Base-by-base conservation (phyloP, 2,888 invertebrate genomes). In the Platycheirus albimanus region DNA sequence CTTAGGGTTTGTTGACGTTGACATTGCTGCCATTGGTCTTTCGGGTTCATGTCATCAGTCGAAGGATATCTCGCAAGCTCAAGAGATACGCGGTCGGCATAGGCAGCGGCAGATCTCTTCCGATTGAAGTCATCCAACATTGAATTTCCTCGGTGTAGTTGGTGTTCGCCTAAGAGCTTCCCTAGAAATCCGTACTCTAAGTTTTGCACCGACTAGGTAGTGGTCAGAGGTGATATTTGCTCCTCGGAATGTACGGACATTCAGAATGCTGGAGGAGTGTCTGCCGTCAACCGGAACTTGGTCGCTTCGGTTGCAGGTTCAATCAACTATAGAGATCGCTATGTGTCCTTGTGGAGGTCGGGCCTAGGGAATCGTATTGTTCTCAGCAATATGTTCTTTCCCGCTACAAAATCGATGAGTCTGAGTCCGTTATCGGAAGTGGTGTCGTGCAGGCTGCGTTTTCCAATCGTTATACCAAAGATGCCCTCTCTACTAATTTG, bases 361-460 rank as follows among this genome's bases (percentile, higher is more conserved):
- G 24, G 24, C 3, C 24, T 3, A 4, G 24, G 24, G 24, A 75
- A 80, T 51, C 56, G 63, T 36, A 49, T 80, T 11, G 61, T 63
- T 33, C 69, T 33, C 30, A 77, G 38, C 56, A 56, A 24, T 63
- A 76, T 81, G 63, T 79, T 61, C 8, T 33, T 6, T 3, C 13
- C 66, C 24, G 67, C 52, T 11, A 51, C 45, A 47, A 72, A 72
- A 15, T 54, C 45, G 43, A 64, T 54, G 33, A 74, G 72, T 15
- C 72, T 74, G 33, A 51, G 28, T 15, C 52, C 72, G 17, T 74
- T 74, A 6, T 38, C 24, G 45, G 64, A 52, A 15, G 52, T 63
- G 8, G 28, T 15, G 17, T 56, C 43, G 38, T 76, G 76, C 10
- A 67, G 67, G 49, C 36, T 58, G 51, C 30, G 61, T 19, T 63